phyloP scores from a whole-genome alignment of 2,797 vertebrate species.

The Salmo trutta region DNA sequence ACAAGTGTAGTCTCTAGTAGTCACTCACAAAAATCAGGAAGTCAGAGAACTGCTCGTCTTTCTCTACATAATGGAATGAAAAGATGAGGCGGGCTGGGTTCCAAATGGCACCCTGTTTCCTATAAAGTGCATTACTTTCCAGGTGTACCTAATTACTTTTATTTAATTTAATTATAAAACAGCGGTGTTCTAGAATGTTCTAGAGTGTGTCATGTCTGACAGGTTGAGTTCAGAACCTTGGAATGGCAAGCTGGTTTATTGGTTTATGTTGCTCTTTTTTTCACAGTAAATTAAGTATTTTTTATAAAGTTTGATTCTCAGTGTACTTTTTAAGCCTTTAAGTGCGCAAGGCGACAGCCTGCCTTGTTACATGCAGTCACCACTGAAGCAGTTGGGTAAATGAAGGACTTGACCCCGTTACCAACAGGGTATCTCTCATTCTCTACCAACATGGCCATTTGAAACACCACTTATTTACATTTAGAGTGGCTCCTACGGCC shows the following conservation, averaged over 20 bases:
- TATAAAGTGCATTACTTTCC: no score
- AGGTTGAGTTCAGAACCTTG: no score
- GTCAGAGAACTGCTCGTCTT: conserved; percentile 12
- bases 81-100: not conserved
- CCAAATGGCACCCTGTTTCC: not conserved
- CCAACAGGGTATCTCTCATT: not conserved
- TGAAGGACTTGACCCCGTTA: not conserved
- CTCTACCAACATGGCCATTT: not conserved
- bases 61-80: not conserved
- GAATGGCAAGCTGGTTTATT: no score
- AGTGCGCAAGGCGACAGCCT: not conserved
- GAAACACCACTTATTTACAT: conserved; percentile 1
- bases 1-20: not conserved
- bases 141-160: no score
- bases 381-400: not conserved
- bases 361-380: not conserved
- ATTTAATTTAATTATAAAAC: no score
- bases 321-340: no score
- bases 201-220: no score
- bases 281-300: no score
- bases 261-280: no score
- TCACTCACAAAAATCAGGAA: conserved; percentile 44
- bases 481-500: not conserved
- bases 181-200: no score
- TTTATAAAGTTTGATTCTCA: no score